A percentile compares a stretch with the other conserved stretches of the same genome.
Evolutionary conservation across 2,888 invertebrate species (phyloP).

Genomic region (Idaea straminata): DNA sequence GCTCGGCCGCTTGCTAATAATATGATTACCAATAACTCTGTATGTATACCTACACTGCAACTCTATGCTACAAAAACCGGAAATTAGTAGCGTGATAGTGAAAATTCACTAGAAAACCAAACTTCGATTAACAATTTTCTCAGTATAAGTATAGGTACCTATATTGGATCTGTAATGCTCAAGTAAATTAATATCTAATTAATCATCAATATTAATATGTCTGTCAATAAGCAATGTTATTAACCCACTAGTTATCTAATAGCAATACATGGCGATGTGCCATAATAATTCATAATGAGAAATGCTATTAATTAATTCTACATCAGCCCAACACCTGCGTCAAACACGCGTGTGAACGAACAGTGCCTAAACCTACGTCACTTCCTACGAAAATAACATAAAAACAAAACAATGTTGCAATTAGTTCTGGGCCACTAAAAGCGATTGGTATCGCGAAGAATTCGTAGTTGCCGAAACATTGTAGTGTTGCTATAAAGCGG

Average conservation of each 20-base stretch:
- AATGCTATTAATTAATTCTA: neutral
- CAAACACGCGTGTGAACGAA: neutral
- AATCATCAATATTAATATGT: neutral
- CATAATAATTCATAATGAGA: neutral
- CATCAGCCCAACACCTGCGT: neutral
- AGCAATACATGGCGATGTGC: neutral
- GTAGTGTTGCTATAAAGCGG: constrained; percentile 58
- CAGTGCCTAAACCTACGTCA: neutral
- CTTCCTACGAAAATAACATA: constrained; percentile 1
- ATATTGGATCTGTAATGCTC: neutral
- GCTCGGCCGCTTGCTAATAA: no score
- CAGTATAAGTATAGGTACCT: neutral
- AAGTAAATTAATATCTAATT: neutral
- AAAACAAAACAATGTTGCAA: constrained; percentile 4
- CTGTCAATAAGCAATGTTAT: neutral
- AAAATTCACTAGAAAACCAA: no score
- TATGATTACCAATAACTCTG: no score
- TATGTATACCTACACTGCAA: no score
- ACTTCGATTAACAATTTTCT: no score
- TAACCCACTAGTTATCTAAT: neutral
- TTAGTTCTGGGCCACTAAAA: constrained; percentile 11
- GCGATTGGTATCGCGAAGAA: constrained; percentile 25
- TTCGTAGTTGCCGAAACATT: constrained; percentile 44
- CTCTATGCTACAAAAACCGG: no score
- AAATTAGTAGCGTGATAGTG: no score